Evolutionary conservation across 2,113 vertebrate species (phyloP).

Genomic region (Bubalus kerabau): DNA sequence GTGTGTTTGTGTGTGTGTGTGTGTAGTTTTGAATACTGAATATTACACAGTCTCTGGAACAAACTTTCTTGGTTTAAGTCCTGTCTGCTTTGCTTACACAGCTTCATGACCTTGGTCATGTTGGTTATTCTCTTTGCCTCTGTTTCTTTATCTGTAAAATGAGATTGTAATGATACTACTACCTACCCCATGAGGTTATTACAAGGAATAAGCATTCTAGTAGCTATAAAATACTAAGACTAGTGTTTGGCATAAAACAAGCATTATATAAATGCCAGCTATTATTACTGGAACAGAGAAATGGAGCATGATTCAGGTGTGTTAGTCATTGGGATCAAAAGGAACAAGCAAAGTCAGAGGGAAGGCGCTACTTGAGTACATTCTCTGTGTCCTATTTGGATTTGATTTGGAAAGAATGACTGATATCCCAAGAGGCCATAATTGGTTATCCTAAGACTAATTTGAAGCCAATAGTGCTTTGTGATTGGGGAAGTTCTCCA

Average conservation of each 20-base stretch:
- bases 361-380: neutral
- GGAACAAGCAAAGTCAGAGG: neutral
- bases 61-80: slow-evolving; percentile 1
- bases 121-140: neutral
- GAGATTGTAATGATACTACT: slow-evolving; percentile 6
- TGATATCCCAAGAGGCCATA: neutral
- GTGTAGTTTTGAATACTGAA: neutral
- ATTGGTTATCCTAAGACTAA: neutral
- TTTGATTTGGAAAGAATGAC: neutral
- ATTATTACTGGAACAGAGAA: neutral
- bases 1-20: neutral
- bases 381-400: neutral
- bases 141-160: slow-evolving; percentile 28
- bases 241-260: neutral
- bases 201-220: neutral
- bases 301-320: neutral
- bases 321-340: neutral
- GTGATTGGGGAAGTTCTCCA: neutral
- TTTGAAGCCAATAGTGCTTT: neutral
- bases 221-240: neutral
- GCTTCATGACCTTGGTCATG: neutral
- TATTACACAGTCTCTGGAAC: neutral
- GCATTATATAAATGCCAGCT: neutral
- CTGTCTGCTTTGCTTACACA: neutral
- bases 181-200: neutral